Evolutionary conservation across 2,888 invertebrate species (phyloP).

Genomic region (Lithophane ornitopus): DNA sequence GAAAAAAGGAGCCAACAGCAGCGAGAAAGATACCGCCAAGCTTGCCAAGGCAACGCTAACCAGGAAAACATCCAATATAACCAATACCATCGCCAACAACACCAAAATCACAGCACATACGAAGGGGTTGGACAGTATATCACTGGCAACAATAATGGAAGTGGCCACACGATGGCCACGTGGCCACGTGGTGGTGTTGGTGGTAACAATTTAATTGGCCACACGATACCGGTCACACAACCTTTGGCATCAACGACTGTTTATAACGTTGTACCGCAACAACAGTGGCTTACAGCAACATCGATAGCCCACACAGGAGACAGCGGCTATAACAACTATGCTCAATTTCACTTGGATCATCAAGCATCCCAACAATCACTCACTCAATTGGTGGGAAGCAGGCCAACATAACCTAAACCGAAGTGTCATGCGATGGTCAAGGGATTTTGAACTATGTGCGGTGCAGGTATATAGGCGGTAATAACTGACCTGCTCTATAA

Average conservation of each 20-base stretch:
- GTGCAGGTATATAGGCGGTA: too few species aligned
- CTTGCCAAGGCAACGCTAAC: neutral
- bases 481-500: neutral
- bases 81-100: neutral
- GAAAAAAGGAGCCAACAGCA: neutral
- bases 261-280: neutral
- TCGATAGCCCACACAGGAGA: too few species aligned
- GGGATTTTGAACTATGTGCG: neutral
- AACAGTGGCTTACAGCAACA: slow-evolving; percentile 2
- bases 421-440: neutral
- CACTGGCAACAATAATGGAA: neutral
- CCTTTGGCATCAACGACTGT: neutral
- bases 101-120: neutral
- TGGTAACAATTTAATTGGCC: neutral
- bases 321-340: neutral
- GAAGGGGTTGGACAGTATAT: slow-evolving; percentile 8
- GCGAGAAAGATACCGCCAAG: neutral
- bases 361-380: slow-evolving; percentile 16
- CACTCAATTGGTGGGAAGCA: neutral
- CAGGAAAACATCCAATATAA: neutral
- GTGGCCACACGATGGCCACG: neutral
- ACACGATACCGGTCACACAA: neutral
- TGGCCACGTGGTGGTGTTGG: neutral
- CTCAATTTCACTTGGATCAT: neutral
- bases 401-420: slow-evolving; percentile 1